Conservation (phyloP, 1,140 invertebrate genomes). For the Hermetia illucens region DNA sequence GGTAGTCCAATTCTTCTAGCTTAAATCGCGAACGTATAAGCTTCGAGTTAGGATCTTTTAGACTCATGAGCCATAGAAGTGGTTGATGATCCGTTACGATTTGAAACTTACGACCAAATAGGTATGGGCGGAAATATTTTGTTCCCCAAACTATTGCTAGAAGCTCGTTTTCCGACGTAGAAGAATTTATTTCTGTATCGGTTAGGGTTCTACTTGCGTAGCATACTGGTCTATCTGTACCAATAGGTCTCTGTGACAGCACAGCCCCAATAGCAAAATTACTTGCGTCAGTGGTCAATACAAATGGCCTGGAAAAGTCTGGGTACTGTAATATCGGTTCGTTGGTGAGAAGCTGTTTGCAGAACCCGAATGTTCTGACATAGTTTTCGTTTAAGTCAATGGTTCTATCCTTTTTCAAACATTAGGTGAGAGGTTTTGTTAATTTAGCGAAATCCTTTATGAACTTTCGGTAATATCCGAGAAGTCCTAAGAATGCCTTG, state of each 20-base stretch:
- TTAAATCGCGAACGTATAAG: slow-evolving; percentile 17
- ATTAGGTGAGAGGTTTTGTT: too few relatives aligned
- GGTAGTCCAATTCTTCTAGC: slow-evolving; percentile 21
- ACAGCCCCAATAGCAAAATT: slow-evolving; percentile 12
- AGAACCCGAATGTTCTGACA: too few relatives aligned
- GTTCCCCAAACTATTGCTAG: slow-evolving; percentile 7
- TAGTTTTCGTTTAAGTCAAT: too few relatives aligned
- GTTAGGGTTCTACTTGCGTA: slow-evolving; percentile 12
- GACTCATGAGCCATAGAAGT: slow-evolving; percentile 26
- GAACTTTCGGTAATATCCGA: too few relatives aligned
- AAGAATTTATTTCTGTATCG: slow-evolving; percentile 16
- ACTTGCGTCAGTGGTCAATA: slow-evolving; percentile 9
- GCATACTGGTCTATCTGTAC: slow-evolving; percentile 8
- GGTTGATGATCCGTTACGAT: slow-evolving; percentile 31
- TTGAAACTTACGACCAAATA: slow-evolving; percentile 27
- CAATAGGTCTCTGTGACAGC: slow-evolving; percentile 7
- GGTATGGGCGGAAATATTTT: slow-evolving; percentile 26
- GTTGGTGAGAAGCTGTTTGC: too few relatives aligned
- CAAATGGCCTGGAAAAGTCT: too few relatives aligned
- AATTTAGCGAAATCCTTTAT: too few relatives aligned
- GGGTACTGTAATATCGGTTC: too few relatives aligned
- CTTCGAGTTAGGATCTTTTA: slow-evolving; percentile 24
- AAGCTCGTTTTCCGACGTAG: slow-evolving; percentile 8
- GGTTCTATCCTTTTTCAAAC: too few relatives aligned
- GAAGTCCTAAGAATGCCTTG: too few relatives aligned